Percentiles rank a stretch among this genome's conserved stretches.
Conservation (phyloP, 1,140 invertebrate species). For the Arion vulgaris region DNA sequence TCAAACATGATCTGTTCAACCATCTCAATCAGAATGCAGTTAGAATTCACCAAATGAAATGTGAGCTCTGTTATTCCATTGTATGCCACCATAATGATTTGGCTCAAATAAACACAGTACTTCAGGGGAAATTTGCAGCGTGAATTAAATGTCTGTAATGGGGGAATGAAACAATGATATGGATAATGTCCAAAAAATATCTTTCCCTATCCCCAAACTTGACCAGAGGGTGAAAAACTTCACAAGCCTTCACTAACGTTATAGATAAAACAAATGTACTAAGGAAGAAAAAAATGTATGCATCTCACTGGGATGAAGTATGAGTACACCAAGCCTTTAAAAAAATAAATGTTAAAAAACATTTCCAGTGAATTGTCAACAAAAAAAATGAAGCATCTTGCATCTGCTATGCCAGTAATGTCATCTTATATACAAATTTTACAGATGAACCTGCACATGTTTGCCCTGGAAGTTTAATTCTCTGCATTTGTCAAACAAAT, state of each 20-base stretch:
- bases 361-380: neutral
- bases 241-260: neutral
- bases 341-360: neutral
- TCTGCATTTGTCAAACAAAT: constrained; percentile 7
- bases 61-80: neutral
- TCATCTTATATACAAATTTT: too few species aligned
- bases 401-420: constrained; percentile 13
- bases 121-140: neutral
- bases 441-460: too few species aligned
- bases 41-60: neutral
- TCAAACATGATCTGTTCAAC: neutral
- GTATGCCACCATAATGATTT: neutral
- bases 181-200: neutral
- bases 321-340: neutral
- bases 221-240: neutral
- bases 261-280: too few species aligned
- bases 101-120: neutral
- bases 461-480: neutral
- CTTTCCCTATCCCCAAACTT: neutral
- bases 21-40: neutral
- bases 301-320: neutral
- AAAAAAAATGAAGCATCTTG: neutral
- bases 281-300: neutral
- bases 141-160: neutral
- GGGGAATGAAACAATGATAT: neutral